A percentile compares a stretch with the other conserved stretches of the same genome.
These are phyloP conservation scores for Epiperipatus broadwayi DNA, from an alignment of 2,888 invertebrate species.

Conservation along the genomic window DNA sequence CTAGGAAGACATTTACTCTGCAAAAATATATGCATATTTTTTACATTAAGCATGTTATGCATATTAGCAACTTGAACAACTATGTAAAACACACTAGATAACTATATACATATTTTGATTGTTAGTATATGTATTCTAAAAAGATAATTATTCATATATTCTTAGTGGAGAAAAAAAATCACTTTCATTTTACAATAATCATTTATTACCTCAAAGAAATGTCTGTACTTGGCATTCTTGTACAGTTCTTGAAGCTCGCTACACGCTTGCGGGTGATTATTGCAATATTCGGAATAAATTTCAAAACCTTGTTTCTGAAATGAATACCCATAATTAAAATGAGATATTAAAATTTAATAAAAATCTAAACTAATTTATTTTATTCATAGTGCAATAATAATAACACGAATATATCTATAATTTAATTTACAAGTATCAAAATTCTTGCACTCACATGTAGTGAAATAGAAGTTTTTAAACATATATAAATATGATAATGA, in stretches of 20 bases:
- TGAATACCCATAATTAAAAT: constrained; percentile 4
- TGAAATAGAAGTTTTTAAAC: not conserved
- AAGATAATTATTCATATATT: no score
- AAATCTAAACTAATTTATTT: no score
- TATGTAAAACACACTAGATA: no score
- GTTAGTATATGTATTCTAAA: no score
- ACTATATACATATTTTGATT: no score
- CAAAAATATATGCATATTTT: no score
- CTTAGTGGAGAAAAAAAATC: no score
- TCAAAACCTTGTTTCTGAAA: constrained; percentile 51
- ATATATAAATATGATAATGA: not conserved
- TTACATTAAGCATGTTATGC: no score
- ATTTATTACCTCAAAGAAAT: constrained; percentile 51
- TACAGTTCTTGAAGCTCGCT: constrained; percentile 48
- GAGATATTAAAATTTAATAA: not conserved
- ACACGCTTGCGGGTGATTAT: constrained; percentile 60
- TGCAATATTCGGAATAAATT: constrained; percentile 71
- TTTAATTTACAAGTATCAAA: not conserved
- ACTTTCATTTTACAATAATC: no score
- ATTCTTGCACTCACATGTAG: not conserved
- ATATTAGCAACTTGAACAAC: no score
- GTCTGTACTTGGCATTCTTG: constrained; percentile 44
- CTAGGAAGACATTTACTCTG: no score
- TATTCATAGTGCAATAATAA: not conserved
- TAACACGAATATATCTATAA: constrained; percentile 1